phyloP scores from a whole-genome alignment of 2,888 invertebrate genomes.

The Seira musarum region DNA sequence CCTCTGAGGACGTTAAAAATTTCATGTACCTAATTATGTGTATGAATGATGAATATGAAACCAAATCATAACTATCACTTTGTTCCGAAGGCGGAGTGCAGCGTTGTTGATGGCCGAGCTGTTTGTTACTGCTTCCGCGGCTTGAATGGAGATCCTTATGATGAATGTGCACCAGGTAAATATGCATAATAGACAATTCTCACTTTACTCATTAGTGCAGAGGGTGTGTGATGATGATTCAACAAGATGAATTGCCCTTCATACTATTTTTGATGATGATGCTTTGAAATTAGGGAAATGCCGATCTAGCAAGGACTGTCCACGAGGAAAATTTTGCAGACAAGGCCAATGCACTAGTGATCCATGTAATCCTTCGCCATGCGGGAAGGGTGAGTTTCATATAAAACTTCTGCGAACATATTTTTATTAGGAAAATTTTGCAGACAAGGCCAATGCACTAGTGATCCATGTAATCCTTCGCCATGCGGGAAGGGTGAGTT shows the following conservation, averaged over 20 bases:
- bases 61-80: too few species aligned
- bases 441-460: conserved; percentile 53
- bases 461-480: conserved; percentile 53
- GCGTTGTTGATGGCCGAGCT: conserved; percentile 58
- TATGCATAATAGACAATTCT: too few species aligned
- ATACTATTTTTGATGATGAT: neutral
- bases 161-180: conserved; percentile 57
- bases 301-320: conserved; percentile 54
- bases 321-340: conserved; percentile 55
- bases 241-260: too few species aligned
- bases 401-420: too few species aligned
- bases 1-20: too few species aligned
- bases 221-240: too few species aligned
- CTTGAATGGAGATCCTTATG: conserved; percentile 55
- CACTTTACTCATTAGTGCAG: neutral
- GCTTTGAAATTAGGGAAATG: conserved; percentile 43
- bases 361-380: conserved; percentile 56
- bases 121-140: conserved; percentile 62
- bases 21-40: too few species aligned
- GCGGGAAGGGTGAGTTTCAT: conserved; percentile 60
- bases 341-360: conserved; percentile 57
- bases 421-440: conserved; percentile 29
- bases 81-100: conserved; percentile 60
- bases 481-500: conserved; percentile 59
- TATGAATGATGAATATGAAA: too few species aligned